Evolutionary conservation across 2,113 vertebrate genomes (phyloP).

Genomic region (Callopanchax toddi): DNA sequence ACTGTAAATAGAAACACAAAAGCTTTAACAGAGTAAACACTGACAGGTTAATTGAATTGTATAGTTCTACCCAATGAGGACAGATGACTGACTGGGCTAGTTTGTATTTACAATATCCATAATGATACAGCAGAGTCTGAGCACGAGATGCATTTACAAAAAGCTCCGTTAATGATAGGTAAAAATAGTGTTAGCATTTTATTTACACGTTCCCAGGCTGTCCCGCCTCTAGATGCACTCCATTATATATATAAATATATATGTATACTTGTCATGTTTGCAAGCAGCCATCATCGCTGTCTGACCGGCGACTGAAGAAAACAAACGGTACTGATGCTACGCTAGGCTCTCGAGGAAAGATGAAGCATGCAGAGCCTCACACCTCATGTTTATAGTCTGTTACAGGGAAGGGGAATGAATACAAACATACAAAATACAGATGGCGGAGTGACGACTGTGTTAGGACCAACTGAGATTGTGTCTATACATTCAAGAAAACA

Average conservation of each 20-base stretch:
- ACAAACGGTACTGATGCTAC: constrained; percentile 61
- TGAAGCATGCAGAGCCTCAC: constrained; percentile 63
- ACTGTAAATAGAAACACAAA: constrained; percentile 55
- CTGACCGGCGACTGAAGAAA: constrained; percentile 14
- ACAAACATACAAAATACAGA: constrained; percentile 76
- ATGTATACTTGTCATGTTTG: constrained; percentile 57
- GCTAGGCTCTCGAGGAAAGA: constrained; percentile 51
- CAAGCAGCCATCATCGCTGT: constrained; percentile 47
- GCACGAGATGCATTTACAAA: constrained; percentile 89
- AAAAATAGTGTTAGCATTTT: constrained; percentile 80
- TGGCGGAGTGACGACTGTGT: constrained; percentile 12
- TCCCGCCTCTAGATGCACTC: constrained; percentile 62
- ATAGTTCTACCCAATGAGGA: constrained; percentile 62
- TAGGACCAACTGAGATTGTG: constrained; percentile 35
- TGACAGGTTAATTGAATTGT: constrained; percentile 64
- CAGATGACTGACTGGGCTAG: constrained; percentile 58
- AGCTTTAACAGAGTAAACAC: constrained; percentile 64
- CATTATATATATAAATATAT: constrained; percentile 26
- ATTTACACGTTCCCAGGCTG: constrained; percentile 72
- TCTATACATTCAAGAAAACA: constrained; percentile 66
- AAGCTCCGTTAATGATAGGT: constrained; percentile 76
- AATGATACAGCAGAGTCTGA: constrained; percentile 85
- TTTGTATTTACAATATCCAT: constrained; percentile 85
- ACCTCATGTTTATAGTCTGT: constrained; percentile 34
- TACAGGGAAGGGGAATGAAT: constrained; percentile 54